Evolutionary conservation across 2,113 vertebrate species (phyloP).

Genomic region (Fregetta grallaria): DNA sequence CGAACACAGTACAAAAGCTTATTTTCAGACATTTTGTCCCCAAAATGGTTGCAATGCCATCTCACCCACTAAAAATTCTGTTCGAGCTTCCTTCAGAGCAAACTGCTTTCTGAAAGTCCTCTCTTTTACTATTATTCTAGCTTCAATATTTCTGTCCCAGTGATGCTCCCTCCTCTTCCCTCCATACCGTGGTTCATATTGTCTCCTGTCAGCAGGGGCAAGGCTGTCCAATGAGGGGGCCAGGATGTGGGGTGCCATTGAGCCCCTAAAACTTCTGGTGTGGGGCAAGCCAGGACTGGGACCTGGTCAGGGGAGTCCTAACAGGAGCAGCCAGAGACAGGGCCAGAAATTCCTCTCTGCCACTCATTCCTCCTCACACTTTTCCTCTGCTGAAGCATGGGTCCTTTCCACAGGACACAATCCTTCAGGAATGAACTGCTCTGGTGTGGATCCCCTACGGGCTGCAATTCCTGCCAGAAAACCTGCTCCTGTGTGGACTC

Average conservation of each 20-base stretch:
- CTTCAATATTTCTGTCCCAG: background rate
- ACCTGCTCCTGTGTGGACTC: background rate
- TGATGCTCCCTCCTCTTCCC: background rate
- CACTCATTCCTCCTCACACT: background rate
- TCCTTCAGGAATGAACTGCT: background rate
- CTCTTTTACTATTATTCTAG: background rate
- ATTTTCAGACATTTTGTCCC: background rate
- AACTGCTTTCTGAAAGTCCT: background rate
- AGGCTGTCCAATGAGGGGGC: accelerated
- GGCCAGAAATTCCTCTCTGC: background rate
- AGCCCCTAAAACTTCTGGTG: background rate
- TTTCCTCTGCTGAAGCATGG: background rate
- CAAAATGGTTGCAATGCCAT: background rate
- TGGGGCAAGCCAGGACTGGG: background rate
- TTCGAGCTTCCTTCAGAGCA: background rate
- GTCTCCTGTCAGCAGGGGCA: background rate
- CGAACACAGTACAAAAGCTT: background rate
- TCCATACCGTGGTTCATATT: accelerated
- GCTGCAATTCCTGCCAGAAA: background rate
- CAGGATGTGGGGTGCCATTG: background rate
- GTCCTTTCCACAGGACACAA: background rate
- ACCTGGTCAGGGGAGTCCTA: background rate
- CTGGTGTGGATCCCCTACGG: background rate
- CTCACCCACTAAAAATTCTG: background rate
- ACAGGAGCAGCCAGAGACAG: background rate